Evolutionary conservation across 2,113 vertebrate genomes (phyloP).

Genomic region (Colinus virginianus): DNA sequence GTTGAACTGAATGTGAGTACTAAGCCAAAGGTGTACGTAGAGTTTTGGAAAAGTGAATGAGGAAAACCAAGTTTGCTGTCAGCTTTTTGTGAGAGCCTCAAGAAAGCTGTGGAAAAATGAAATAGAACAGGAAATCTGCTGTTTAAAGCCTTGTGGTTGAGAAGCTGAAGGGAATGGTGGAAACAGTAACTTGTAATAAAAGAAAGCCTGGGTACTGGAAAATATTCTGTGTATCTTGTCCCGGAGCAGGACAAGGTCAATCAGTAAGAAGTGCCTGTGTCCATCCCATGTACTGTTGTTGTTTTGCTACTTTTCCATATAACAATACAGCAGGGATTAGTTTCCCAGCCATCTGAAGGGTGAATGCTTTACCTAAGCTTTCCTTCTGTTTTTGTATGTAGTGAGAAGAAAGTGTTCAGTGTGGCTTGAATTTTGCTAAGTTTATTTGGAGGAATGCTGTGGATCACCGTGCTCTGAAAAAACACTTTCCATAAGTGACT

Average conservation of each 20-base stretch:
- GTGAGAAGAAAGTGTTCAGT: not conserved
- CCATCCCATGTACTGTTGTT: not conserved
- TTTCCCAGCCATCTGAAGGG: not conserved
- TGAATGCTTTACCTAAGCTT: not conserved
- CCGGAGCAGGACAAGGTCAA: not conserved
- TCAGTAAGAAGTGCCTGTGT: not conserved
- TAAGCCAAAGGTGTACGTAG: not conserved
- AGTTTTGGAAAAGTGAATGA: not conserved
- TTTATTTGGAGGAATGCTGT: slow-evolving; percentile 36
- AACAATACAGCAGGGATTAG: not conserved
- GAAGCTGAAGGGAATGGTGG: not conserved
- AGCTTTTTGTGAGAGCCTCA: not conserved
- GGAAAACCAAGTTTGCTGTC: not conserved
- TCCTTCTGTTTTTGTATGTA: not conserved
- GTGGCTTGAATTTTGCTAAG: not conserved
- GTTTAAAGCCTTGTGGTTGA: not conserved
- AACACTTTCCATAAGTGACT: slow-evolving; percentile 26
- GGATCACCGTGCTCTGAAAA: slow-evolving; percentile 15
- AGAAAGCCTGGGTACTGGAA: not conserved
- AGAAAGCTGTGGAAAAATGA: not conserved
- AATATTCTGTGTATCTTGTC: not conserved
- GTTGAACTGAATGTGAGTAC: not conserved
- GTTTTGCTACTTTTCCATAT: not conserved
- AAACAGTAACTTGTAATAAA: not conserved
- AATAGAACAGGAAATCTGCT: not conserved